These are phyloP conservation scores for Cyprinodon tularosa DNA, from an alignment of 2,113 vertebrate species.

Conservation along the genomic window DNA sequence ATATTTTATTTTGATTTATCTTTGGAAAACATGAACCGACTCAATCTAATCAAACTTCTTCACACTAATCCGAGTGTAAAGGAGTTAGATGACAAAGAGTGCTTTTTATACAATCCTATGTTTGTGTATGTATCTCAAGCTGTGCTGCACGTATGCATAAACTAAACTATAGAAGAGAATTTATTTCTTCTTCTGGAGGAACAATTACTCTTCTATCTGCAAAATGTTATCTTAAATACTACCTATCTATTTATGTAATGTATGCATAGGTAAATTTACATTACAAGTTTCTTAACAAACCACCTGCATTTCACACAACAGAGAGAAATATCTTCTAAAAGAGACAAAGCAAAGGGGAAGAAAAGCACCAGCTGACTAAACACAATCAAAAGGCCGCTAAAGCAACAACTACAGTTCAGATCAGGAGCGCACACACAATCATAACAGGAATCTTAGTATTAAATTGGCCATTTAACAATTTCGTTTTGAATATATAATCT, in stretches of 20 bases:
- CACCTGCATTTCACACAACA: conserved; percentile 61
- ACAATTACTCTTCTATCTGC: conserved; percentile 8
- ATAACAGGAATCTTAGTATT: neutral
- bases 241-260: conserved; percentile 7
- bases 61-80: conserved; percentile 1
- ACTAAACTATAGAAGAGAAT: neutral
- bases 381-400: conserved; percentile 29
- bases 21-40: conserved; percentile 8
- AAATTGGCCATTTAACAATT: neutral
- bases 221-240: neutral
- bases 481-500: neutral
- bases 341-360: conserved; percentile 30
- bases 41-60: conserved; percentile 14
- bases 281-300: conserved; percentile 49
- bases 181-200: conserved; percentile 7
- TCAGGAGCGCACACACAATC: neutral
- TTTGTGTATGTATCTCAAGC: conserved; percentile 1
- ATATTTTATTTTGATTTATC: conserved; percentile 2
- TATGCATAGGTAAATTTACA: conserved; percentile 34
- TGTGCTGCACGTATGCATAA: conserved; percentile 11
- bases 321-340: conserved; percentile 35
- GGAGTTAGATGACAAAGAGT: neutral
- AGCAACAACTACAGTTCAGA: conserved; percentile 35
- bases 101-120: neutral
- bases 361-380: conserved; percentile 19